Conservation (phyloP, 2,797 vertebrate genomes). For the Megaceryle alcyon region DNA sequence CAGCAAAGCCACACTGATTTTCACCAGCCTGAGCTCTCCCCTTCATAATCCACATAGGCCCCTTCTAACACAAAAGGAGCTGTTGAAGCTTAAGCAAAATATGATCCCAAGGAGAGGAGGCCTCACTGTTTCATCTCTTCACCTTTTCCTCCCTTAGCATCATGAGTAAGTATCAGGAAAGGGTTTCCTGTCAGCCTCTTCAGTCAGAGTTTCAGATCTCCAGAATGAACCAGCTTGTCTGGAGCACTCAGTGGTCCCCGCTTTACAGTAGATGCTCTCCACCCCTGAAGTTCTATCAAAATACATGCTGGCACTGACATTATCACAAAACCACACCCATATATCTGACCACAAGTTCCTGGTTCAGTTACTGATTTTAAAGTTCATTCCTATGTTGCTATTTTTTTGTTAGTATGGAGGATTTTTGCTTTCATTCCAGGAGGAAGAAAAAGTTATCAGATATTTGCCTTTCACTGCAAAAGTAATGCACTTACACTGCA, state of each 20-base stretch:
- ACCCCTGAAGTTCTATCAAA: background rate
- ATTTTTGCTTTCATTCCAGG: constrained; percentile 30
- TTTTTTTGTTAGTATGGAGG: background rate
- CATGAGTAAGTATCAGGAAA: constrained; percentile 5
- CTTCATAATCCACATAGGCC: background rate
- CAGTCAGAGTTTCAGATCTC: constrained; percentile 11
- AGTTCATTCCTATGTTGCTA: background rate
- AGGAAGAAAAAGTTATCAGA: background rate
- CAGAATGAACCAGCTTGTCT: background rate
- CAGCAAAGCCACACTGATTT: background rate
- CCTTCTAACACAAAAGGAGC: constrained; percentile 38
- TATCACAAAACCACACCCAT: background rate
- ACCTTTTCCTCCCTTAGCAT: background rate
- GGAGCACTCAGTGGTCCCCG: background rate
- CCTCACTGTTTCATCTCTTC: background rate
- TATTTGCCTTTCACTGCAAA: background rate
- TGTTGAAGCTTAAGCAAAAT: constrained; percentile 21
- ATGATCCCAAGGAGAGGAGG: background rate
- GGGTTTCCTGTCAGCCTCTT: background rate
- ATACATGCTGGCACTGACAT: constrained; percentile 1
- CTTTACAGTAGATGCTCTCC: background rate
- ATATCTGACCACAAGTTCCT: constrained; percentile 15
- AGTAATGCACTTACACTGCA: background rate
- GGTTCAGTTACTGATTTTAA: constrained; percentile 1
- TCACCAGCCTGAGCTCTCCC: constrained; percentile 14